phyloP scores from a whole-genome alignment of 2,113 vertebrate species.

The Phaetusa simplex region DNA sequence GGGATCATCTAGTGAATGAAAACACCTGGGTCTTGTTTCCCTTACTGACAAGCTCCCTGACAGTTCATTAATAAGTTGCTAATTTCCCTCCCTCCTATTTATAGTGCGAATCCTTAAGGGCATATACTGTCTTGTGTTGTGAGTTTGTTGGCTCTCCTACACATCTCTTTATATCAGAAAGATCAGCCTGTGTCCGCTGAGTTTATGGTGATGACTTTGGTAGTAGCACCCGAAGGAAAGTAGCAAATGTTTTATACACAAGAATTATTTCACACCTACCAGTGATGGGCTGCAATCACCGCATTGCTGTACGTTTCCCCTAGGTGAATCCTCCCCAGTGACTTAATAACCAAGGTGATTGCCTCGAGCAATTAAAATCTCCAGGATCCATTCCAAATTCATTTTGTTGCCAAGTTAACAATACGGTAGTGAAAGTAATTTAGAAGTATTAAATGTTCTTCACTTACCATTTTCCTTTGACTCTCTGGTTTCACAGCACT shows the following conservation, averaged over 20 bases:
- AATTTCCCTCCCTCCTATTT: neutral
- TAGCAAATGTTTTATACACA: neutral
- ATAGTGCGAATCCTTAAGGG: neutral
- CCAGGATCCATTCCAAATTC: neutral
- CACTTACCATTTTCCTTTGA: neutral
- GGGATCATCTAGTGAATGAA: neutral
- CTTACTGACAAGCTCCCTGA: neutral
- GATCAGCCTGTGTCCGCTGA: neutral
- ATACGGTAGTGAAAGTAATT: neutral
- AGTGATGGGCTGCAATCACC: neutral
- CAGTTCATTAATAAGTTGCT: neutral
- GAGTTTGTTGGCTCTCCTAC: neutral
- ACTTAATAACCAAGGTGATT: conserved; percentile 11
- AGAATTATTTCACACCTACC: neutral
- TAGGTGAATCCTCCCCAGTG: neutral
- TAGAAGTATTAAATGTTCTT: neutral
- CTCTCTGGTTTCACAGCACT: neutral
- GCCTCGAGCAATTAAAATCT: conserved; percentile 13
- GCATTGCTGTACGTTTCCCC: neutral
- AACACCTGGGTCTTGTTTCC: neutral
- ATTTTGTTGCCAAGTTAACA: conserved; percentile 17
- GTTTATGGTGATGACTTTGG: neutral
- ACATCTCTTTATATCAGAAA: neutral
- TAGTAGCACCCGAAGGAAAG: neutral
- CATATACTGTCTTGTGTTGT: neutral